A percentile compares a stretch with the other conserved stretches of the same genome.
These are phyloP conservation scores for Tachyglossus aculeatus DNA, from an alignment of 2,797 vertebrate species.

Conservation along the genomic window DNA sequence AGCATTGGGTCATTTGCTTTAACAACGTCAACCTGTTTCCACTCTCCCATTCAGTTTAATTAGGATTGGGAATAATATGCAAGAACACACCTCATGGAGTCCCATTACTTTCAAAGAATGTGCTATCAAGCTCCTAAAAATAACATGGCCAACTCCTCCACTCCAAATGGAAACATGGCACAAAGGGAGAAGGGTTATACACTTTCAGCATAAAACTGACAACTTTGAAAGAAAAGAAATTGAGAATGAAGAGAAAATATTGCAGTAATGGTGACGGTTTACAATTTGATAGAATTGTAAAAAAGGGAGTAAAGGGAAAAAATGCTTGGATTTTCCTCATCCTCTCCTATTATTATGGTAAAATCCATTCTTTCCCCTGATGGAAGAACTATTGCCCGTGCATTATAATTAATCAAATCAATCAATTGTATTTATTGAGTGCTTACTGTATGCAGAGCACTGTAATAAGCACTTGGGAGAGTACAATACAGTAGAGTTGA, in stretches of 20 bases:
- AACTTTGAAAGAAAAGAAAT: neutral
- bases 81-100: slow-evolving; percentile 62
- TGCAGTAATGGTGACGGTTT: too few relatives aligned
- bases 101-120: slow-evolving; percentile 64
- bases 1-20: slow-evolving; percentile 74
- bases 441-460: too few relatives aligned
- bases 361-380: too few relatives aligned
- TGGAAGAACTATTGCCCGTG: too few relatives aligned
- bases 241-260: neutral
- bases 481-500: too few relatives aligned
- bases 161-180: neutral
- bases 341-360: too few relatives aligned
- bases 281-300: neutral
- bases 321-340: too few relatives aligned
- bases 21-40: slow-evolving; percentile 70
- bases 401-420: too few relatives aligned
- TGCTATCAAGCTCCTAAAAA: slow-evolving; percentile 50
- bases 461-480: too few relatives aligned
- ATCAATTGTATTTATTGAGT: too few relatives aligned
- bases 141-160: slow-evolving; percentile 31
- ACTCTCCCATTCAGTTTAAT: slow-evolving; percentile 67
- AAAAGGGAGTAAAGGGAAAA: neutral
- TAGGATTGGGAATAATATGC: slow-evolving; percentile 67
- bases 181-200: neutral
- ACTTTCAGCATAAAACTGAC: slow-evolving; percentile 22